These are phyloP conservation scores for Bostrychus sinensis DNA, from an alignment of 2,113 vertebrate genomes.

Conservation along the genomic window DNA sequence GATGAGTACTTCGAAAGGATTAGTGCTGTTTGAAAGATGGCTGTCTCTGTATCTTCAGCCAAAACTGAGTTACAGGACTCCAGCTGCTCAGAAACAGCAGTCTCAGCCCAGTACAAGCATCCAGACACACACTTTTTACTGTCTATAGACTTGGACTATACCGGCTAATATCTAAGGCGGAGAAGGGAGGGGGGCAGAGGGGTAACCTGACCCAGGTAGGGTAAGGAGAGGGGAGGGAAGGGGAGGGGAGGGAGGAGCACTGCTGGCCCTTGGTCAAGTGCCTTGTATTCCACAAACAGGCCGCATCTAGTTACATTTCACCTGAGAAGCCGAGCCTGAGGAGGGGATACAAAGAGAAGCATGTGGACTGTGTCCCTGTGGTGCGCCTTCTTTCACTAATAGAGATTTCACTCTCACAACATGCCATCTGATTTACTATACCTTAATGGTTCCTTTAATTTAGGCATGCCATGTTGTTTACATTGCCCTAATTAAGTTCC, in stretches of 20 bases:
- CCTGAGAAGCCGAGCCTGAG: constrained; percentile 78
- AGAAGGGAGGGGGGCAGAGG: constrained; percentile 27
- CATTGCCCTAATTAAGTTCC: too few species aligned
- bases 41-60: constrained; percentile 78
- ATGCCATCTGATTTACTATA: constrained; percentile 26
- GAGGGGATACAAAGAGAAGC: constrained; percentile 78
- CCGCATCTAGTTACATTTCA: constrained; percentile 86
- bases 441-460: not conserved
- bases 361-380: constrained; percentile 68
- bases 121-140: constrained; percentile 49
- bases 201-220: constrained; percentile 68
- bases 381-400: constrained; percentile 45
- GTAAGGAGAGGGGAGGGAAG: constrained; percentile 71
- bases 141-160: constrained; percentile 39
- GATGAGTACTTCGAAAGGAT: constrained; percentile 86
- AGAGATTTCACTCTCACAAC: constrained; percentile 45
- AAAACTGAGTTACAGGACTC: constrained; percentile 78
- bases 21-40: constrained; percentile 85
- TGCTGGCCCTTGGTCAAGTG: constrained; percentile 92
- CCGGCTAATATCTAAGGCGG: constrained; percentile 43
- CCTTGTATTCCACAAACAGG: constrained; percentile 88
- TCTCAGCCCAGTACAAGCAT: constrained; percentile 41
- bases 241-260: constrained; percentile 85
- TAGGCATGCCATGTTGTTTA: too few species aligned
- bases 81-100: constrained; percentile 63